Conservation (phyloP, 1,140 invertebrate species). For the Drosophila eugracilis region DNA sequence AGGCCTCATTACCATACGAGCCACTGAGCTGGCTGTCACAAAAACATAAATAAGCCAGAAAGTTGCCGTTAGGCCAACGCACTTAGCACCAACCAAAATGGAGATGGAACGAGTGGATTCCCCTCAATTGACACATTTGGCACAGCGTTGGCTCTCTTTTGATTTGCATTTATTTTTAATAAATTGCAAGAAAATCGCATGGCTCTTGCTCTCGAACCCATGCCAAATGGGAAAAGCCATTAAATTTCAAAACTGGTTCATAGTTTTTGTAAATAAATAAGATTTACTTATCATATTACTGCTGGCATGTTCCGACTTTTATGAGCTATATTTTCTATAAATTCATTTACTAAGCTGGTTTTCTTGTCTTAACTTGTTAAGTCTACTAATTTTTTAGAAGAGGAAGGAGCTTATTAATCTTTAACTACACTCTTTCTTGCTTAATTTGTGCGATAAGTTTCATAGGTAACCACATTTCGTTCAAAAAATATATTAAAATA, state of each 20-base stretch:
- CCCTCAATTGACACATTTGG: slow-evolving; percentile 67
- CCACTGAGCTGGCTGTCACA: slow-evolving; percentile 46
- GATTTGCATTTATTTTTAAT: slow-evolving; percentile 51
- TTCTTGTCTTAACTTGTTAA: too few species aligned
- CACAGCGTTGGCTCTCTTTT: slow-evolving; percentile 33
- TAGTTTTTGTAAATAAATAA: not conserved
- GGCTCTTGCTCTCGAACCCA: not conserved
- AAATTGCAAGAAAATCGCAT: slow-evolving; percentile 11
- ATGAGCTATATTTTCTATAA: not conserved
- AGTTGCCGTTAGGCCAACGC: slow-evolving; percentile 62
- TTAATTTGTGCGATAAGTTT: too few species aligned
- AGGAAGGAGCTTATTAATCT: too few species aligned
- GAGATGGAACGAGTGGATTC: slow-evolving; percentile 5
- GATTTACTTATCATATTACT: not conserved
- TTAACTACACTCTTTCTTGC: too few species aligned
- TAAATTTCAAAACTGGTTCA: not conserved
- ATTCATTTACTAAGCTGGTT: not conserved
- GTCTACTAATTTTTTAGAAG: too few species aligned
- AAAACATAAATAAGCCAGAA: slow-evolving; percentile 35
- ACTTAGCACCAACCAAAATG: slow-evolving; percentile 45
- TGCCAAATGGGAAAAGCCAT: slow-evolving; percentile 14
- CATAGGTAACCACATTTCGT: too few species aligned
- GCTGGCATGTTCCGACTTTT: not conserved
- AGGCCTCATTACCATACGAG: slow-evolving; percentile 77
- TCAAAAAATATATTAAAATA: too few species aligned